Evolutionary conservation across 2,888 invertebrate species (phyloP).

Genomic region (Ennomos erosarius): DNA sequence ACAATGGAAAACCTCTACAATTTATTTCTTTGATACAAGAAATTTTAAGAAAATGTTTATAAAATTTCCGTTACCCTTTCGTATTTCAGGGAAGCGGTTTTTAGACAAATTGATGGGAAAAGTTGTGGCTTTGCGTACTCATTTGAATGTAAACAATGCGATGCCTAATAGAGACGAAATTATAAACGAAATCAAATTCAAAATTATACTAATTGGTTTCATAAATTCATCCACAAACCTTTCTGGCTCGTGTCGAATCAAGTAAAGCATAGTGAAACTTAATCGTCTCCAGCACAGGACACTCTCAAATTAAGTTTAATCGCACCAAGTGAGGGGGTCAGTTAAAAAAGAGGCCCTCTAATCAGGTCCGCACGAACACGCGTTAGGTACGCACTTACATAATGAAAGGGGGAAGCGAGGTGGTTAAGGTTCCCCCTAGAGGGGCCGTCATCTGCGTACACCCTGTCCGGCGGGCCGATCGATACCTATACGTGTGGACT

Average conservation of each 20-base stretch:
- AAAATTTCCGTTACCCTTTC: constrained; percentile 21
- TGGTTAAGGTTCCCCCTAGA: constrained; percentile 53
- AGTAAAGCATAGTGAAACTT: constrained; percentile 59
- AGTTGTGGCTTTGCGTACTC: constrained; percentile 5
- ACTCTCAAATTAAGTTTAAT: constrained; percentile 82
- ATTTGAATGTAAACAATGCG: constrained; percentile 1
- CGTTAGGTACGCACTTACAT: constrained; percentile 84
- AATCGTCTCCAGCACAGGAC: constrained; percentile 71
- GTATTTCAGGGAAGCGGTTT: constrained; percentile 15
- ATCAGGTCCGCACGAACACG: constrained; percentile 84
- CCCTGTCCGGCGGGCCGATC: constrained; percentile 83
- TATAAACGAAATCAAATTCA: background rate
- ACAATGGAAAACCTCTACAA: constrained; percentile 37
- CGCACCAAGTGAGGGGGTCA: constrained; percentile 81
- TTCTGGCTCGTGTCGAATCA: constrained; percentile 28
- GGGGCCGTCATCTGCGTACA: constrained; percentile 84
- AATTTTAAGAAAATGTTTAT: constrained; percentile 37
- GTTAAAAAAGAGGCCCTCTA: constrained; percentile 84
- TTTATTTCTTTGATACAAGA: constrained; percentile 34
- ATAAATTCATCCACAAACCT: background rate
- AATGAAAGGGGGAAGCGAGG: constrained; percentile 82
- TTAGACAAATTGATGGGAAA: constrained; percentile 11
- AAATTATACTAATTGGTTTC: background rate
- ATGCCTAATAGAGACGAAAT: background rate
- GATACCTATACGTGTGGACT: constrained; percentile 85